Evolutionary conservation across 1,140 invertebrate genomes (phyloP).

Genomic region (Orchesella cincta): DNA sequence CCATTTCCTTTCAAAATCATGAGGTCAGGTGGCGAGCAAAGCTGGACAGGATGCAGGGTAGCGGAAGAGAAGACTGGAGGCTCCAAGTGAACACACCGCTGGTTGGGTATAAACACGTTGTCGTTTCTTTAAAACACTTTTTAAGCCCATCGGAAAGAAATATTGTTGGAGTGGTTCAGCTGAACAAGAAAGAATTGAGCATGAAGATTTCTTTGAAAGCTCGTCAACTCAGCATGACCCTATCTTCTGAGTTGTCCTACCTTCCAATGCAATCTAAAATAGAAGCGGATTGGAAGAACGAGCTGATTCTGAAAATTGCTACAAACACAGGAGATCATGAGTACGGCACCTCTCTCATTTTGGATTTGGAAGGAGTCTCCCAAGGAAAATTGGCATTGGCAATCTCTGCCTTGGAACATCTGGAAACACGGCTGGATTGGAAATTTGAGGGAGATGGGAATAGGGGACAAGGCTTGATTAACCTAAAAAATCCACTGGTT

Average conservation of each 20-base stretch:
- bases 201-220: background rate
- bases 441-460: constrained; percentile 27
- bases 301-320: background rate
- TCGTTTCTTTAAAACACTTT: constrained; percentile 2
- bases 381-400: constrained; percentile 26
- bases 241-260: background rate
- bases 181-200: constrained; percentile 39
- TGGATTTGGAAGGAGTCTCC: constrained; percentile 35
- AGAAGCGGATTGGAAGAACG: background rate
- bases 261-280: constrained; percentile 2
- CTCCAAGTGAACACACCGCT: constrained; percentile 47
- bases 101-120: constrained; percentile 41
- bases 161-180: background rate
- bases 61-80: background rate
- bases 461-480: constrained; percentile 3
- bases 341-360: background rate
- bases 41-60: constrained; percentile 34
- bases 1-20: constrained; percentile 49
- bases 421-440: constrained; percentile 37
- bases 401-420: constrained; percentile 12
- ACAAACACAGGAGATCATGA: background rate
- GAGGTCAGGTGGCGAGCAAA: constrained; percentile 45
- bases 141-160: background rate
- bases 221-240: background rate
- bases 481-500: constrained; percentile 6